A percentile compares a stretch with the other conserved stretches of the same genome.
Conservation (phyloP, 2,797 vertebrate species). For the Gobionotothen gibberifrons region DNA sequence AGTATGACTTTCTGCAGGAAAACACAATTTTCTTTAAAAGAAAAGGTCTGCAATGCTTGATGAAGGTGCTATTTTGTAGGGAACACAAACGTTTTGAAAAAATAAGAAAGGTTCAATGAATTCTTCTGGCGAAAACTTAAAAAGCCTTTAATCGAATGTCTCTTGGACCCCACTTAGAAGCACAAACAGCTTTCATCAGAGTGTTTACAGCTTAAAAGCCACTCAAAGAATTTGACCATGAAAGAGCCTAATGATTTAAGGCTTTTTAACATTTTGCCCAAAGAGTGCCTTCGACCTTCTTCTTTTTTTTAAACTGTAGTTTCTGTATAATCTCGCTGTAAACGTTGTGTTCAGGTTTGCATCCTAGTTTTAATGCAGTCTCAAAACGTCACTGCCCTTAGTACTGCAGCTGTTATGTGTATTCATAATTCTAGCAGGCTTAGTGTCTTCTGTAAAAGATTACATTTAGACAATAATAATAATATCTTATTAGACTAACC, state of each 20-base stretch:
- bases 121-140: not conserved
- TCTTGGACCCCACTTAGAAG: not conserved
- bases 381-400: not conserved
- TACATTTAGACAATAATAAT: not conserved
- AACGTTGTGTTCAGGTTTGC: not conserved
- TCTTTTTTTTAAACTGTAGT: too few species aligned
- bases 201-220: too few species aligned
- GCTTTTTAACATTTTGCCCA: too few species aligned
- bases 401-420: constrained; percentile 13
- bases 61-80: too few species aligned
- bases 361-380: not conserved
- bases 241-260: too few species aligned
- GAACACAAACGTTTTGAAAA: constrained; percentile 1
- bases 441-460: constrained; percentile 1
- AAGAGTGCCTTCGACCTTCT: too few species aligned
- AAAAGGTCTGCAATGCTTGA: too few species aligned
- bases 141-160: not conserved
- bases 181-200: too few species aligned
- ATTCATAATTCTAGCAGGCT: not conserved
- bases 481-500: not conserved
- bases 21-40: not conserved
- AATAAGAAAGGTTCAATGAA: not conserved
- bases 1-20: constrained; percentile 7
- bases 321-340: too few species aligned
- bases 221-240: too few species aligned